Percentiles rank a stretch among this genome's conserved stretches.
Evolutionary conservation across 2,113 vertebrate genomes (phyloP).

Genomic region (Taxidea taxus): DNA sequence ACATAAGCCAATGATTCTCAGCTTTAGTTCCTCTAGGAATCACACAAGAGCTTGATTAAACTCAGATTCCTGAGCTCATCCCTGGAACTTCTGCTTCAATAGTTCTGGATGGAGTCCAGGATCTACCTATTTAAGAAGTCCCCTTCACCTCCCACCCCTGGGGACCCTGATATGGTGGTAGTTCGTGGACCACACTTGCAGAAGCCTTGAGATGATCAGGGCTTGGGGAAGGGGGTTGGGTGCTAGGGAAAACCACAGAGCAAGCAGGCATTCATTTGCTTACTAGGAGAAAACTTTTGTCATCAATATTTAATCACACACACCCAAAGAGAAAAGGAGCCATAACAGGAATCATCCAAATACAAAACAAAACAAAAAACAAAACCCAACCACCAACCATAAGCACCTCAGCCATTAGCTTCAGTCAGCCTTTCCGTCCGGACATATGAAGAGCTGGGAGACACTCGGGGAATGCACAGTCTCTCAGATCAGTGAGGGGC

Average conservation of each 20-base stretch:
- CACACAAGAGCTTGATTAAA: not conserved
- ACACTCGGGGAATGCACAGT: not conserved
- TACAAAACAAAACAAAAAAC: not conserved
- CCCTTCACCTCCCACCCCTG: rapidly evolving
- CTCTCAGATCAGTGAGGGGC: not conserved
- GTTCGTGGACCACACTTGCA: not conserved
- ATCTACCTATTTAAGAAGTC: not conserved
- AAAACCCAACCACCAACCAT: not conserved
- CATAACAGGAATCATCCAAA: not conserved
- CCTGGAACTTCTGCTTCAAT: not conserved
- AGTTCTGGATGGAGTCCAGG: not conserved
- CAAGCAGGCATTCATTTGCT: not conserved
- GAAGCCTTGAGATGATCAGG: not conserved
- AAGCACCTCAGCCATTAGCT: not conserved
- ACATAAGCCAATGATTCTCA: not conserved
- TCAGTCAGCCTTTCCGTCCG: not conserved
- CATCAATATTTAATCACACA: not conserved
- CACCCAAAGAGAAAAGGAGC: not conserved
- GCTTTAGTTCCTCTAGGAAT: not conserved
- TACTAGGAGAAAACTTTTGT: not conserved
- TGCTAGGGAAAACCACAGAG: not conserved
- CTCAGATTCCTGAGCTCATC: not conserved
- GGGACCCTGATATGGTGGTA: not conserved
- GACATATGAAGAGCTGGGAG: not conserved
- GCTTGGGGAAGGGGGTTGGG: too few relatives aligned